Evolutionary conservation across 2,113 vertebrate species (phyloP).

Genomic region (Tenrec ecaudatus): DNA sequence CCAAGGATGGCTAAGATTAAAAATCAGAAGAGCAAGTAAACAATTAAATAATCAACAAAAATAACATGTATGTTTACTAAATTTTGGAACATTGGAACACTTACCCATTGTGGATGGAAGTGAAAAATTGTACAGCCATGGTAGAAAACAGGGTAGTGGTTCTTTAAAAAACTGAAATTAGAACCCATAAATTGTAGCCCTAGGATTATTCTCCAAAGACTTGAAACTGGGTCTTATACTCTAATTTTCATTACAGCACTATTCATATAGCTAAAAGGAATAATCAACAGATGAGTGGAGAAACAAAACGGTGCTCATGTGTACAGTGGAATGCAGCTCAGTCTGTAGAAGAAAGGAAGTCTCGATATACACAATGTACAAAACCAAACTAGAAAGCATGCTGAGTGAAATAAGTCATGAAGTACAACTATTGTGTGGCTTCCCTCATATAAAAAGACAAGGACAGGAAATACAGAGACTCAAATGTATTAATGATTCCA

Average conservation of each 20-base stretch:
- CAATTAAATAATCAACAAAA: neutral
- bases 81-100: too few relatives aligned
- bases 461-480: neutral
- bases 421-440: neutral
- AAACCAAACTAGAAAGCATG: neutral
- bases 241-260: neutral
- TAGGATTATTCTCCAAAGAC: neutral
- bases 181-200: neutral
- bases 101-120: neutral
- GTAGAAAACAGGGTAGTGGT: neutral
- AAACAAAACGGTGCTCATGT: neutral
- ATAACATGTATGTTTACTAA: too few relatives aligned
- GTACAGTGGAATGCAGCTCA: neutral
- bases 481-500: neutral
- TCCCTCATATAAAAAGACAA: neutral
- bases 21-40: neutral
- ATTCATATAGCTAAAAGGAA: neutral
- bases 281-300: neutral
- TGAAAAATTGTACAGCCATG: neutral
- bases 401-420: neutral
- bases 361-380: neutral
- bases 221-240: neutral
- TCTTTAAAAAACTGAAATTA: neutral
- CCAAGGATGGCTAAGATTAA: neutral
- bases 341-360: neutral